These are phyloP conservation scores for Holothuria scabra DNA, from an alignment of 53 echinoderm and acorn worm species.

Conservation along the genomic window DNA sequence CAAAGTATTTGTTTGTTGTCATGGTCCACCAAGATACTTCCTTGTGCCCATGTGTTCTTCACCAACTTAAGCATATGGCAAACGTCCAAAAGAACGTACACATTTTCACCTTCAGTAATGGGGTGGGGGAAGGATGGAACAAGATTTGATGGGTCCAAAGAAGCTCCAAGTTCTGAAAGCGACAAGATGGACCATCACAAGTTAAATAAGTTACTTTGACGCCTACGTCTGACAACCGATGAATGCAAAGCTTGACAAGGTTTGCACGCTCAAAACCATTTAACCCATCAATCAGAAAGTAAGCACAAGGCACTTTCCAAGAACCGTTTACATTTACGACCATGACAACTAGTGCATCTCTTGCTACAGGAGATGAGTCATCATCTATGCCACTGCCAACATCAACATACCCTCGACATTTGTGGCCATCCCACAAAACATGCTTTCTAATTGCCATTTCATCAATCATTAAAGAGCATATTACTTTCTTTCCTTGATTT, in stretches of 20 bases:
- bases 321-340: slow-evolving; percentile 41
- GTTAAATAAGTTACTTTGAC: neutral
- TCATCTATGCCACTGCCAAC: no score
- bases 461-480: slow-evolving; percentile 69
- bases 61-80: no score
- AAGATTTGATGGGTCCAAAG: slow-evolving; percentile 23
- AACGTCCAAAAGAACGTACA: slow-evolving; percentile 61
- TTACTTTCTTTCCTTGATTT: slow-evolving; percentile 2
- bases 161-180: slow-evolving; percentile 49
- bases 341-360: neutral
- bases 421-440: slow-evolving; percentile 49
- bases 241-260: neutral
- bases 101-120: slow-evolving; percentile 23
- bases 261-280: slow-evolving; percentile 49
- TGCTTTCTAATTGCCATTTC: slow-evolving; percentile 73
- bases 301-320: slow-evolving; percentile 59
- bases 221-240: slow-evolving; percentile 24
- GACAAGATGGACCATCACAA: neutral
- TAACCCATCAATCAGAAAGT: slow-evolving; percentile 56
- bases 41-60: no score
- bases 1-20: no score
- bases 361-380: no score
- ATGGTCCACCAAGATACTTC: no score
- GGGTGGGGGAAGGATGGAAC: slow-evolving; percentile 62
- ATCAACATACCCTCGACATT: no score